Evolutionary conservation across 2,797 vertebrate species (phyloP).

Genomic region (Brachyalestes nurse): DNA sequence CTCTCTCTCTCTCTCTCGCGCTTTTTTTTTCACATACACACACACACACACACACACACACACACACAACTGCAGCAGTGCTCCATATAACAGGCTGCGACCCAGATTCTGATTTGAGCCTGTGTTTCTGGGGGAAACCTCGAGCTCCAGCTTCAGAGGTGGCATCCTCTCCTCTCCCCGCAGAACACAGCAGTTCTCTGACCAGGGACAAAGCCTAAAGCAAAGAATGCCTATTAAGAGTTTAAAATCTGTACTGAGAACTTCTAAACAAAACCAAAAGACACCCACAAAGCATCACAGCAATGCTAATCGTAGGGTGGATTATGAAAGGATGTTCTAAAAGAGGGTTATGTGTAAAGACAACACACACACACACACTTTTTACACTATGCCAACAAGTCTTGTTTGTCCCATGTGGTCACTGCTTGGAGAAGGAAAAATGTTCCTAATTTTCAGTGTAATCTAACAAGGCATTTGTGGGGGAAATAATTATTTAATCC

Average conservation of each 20-base stretch:
- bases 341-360: constrained; percentile 18
- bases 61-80: constrained; percentile 59
- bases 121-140: constrained; percentile 60
- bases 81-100: constrained; percentile 66
- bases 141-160: constrained; percentile 55
- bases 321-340: constrained; percentile 18
- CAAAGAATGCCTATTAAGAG: constrained; percentile 9
- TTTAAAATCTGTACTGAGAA: constrained; percentile 25
- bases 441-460: too few relatives aligned
- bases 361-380: background rate
- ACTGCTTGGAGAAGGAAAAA: too few relatives aligned
- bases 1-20: constrained; percentile 47
- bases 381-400: too few relatives aligned
- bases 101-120: constrained; percentile 74
- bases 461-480: too few relatives aligned
- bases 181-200: background rate
- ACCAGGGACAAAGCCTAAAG: background rate
- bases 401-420: too few relatives aligned
- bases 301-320: constrained; percentile 18
- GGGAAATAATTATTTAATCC: too few relatives aligned
- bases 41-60: constrained; percentile 52
- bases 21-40: too few relatives aligned
- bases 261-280: constrained; percentile 22
- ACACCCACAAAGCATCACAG: constrained; percentile 16
- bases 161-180: constrained; percentile 19